A percentile compares a stretch with the other conserved stretches of the same genome.
These are phyloP conservation scores for Berghia stephanieae DNA, from an alignment of 1,140 invertebrate genomes.

Conservation along the genomic window DNA sequence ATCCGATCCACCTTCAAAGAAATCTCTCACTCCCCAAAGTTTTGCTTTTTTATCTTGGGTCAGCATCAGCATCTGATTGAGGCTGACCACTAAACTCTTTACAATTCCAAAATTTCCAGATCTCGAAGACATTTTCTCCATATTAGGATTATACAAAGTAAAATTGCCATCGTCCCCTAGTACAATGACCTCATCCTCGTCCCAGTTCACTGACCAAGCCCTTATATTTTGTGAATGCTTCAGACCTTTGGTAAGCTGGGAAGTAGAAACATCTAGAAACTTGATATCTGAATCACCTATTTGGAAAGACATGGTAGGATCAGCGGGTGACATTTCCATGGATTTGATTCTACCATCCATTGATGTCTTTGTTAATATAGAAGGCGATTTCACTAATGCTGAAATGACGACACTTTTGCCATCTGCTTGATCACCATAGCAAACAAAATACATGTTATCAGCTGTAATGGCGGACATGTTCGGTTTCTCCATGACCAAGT, in stretches of 20 bases:
- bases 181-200: slow-evolving; percentile 38
- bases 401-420: not conserved
- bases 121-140: not conserved
- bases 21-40: slow-evolving; percentile 9
- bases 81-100: not conserved
- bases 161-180: slow-evolving; percentile 41
- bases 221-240: not conserved
- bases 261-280: not conserved
- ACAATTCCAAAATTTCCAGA: not conserved
- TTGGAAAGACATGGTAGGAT: not conserved
- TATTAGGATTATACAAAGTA: slow-evolving; percentile 35
- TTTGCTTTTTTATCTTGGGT: slow-evolving; percentile 3
- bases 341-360: not conserved
- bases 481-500: no score
- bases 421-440: not conserved
- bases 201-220: slow-evolving; percentile 40
- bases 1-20: not conserved
- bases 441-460: not conserved
- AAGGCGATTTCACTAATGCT: not conserved
- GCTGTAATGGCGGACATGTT: not conserved
- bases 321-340: not conserved
- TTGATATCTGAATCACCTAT: not conserved
- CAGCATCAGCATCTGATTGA: slow-evolving; percentile 8
- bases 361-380: not conserved
- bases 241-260: not conserved